Percentiles rank a stretch among this genome's conserved stretches.
Conservation (phyloP, 2,113 vertebrate genomes). For the Peromyscus leucopus region DNA sequence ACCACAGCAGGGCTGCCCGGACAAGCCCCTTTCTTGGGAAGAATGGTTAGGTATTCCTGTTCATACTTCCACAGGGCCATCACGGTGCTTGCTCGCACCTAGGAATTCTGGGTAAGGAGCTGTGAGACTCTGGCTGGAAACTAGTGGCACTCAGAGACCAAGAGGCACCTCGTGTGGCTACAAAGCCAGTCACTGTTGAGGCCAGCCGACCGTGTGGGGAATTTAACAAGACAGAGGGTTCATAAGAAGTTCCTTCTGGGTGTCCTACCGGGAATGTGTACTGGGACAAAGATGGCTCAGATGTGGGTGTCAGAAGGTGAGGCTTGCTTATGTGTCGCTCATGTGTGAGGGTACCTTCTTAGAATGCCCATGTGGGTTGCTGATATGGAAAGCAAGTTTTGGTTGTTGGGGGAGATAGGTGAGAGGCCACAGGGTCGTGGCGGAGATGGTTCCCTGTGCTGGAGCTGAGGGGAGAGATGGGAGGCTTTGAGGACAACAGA, state of each 20-base stretch:
- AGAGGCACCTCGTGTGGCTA: neutral
- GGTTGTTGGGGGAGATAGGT: neutral
- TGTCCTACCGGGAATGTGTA: rapidly evolving
- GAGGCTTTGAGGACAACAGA: neutral
- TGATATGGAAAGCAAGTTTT: neutral
- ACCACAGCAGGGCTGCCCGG: neutral
- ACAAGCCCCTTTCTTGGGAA: neutral
- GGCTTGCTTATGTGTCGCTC: neutral
- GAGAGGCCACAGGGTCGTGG: neutral
- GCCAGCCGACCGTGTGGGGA: neutral
- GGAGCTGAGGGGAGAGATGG: neutral
- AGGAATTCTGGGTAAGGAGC: neutral
- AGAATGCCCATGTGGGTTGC: neutral
- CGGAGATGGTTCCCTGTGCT: neutral
- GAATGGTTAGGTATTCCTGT: neutral
- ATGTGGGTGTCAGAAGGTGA: neutral
- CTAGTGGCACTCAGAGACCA: neutral
- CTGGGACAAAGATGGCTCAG: neutral
- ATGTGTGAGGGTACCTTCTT: neutral
- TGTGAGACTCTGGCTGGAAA: neutral
- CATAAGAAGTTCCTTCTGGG: neutral
- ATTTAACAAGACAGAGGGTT: neutral
- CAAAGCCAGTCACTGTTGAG: neutral
- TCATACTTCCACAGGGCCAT: neutral
- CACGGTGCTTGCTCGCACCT: neutral